Conservation (phyloP, 2,888 invertebrate genomes). For the Oligia latruncula region DNA sequence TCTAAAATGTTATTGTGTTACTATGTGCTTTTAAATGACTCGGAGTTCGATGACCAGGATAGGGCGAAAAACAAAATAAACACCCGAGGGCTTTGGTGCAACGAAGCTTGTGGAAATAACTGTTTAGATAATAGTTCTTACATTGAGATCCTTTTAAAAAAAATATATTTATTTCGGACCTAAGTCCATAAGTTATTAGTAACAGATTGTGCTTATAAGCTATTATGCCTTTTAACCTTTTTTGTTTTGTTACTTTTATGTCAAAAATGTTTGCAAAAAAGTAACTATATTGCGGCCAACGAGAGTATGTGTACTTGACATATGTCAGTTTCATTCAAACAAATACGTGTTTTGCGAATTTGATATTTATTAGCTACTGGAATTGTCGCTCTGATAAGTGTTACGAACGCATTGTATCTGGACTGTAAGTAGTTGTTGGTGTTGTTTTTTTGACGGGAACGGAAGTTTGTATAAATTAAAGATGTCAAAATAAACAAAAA, state of each 20-base stretch:
- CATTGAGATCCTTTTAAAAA: background rate
- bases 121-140: too few relatives aligned
- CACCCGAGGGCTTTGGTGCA: background rate
- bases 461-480: background rate
- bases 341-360: background rate
- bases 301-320: background rate
- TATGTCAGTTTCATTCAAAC: background rate
- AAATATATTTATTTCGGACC: too few relatives aligned
- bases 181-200: too few relatives aligned
- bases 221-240: background rate
- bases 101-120: background rate
- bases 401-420: background rate
- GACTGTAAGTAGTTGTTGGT: background rate
- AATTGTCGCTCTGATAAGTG: background rate
- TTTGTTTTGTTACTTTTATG: background rate
- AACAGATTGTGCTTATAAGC: too few relatives aligned
- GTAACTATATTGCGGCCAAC: background rate
- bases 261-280: background rate
- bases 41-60: background rate
- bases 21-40: slow-evolving; percentile 12
- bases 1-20: slow-evolving; percentile 44
- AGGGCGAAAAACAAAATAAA: background rate
- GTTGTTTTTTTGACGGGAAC: background rate
- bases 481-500: background rate
- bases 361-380: background rate